Evolutionary conservation across 2,888 invertebrate genomes (phyloP).

Genomic region (Deilephila elpenor): DNA sequence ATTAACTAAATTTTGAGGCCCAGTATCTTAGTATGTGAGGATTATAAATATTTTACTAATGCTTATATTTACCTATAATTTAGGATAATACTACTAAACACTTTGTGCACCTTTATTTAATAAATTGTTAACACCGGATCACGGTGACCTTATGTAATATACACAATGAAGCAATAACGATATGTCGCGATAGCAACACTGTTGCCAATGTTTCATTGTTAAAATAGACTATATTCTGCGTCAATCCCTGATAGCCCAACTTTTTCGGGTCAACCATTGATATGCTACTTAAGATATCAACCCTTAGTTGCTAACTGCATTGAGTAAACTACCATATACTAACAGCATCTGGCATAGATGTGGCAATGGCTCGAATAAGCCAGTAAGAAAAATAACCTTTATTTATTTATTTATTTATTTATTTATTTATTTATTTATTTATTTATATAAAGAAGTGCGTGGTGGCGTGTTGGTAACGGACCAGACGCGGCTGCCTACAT

Average conservation of each 20-base stretch:
- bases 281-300: neutral
- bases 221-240: neutral
- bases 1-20: too few species aligned
- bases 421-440: too few species aligned
- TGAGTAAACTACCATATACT: neutral
- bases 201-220: constrained; percentile 10
- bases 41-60: too few species aligned
- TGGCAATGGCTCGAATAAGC: too few species aligned
- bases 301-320: neutral
- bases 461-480: too few species aligned
- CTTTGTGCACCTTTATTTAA: neutral
- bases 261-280: constrained; percentile 10
- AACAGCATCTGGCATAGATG: neutral
- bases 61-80: too few species aligned
- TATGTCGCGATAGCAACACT: constrained; percentile 16
- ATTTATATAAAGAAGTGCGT: too few species aligned
- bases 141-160: neutral
- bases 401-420: too few species aligned
- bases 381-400: too few species aligned
- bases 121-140: neutral
- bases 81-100: neutral
- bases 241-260: constrained; percentile 2
- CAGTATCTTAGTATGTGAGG: too few species aligned
- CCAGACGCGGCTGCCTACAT: too few species aligned
- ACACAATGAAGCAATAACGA: neutral